Conservation (phyloP, 2,888 invertebrate species). For the Ormyrus nitidulus region DNA sequence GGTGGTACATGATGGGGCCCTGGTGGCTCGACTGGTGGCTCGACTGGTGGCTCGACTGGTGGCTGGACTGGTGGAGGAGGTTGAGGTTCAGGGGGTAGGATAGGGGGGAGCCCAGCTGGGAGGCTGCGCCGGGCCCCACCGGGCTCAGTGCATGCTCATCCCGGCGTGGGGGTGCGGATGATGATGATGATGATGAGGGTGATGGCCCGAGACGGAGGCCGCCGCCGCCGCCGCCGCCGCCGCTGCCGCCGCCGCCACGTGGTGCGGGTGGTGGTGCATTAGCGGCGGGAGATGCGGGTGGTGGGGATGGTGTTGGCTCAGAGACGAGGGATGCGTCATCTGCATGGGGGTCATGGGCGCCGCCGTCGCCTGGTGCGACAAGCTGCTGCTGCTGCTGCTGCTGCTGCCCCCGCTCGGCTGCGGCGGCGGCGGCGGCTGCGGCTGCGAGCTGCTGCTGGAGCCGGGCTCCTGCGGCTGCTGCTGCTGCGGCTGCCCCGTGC, state of each 20-base stretch:
- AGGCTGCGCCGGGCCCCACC: conserved; percentile 81
- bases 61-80: conserved; percentile 68
- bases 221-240: conserved; percentile 69
- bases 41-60: conserved; percentile 42
- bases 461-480: conserved; percentile 59
- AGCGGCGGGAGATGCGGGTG: conserved; percentile 81
- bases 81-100: conserved; percentile 74
- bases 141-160: conserved; percentile 85
- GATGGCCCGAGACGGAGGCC: conserved; percentile 72
- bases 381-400: conserved; percentile 66
- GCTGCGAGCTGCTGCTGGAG: conserved; percentile 68
- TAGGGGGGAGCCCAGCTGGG: conserved; percentile 74
- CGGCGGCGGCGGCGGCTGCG: conserved; percentile 62
- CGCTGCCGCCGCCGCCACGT: conserved; percentile 73
- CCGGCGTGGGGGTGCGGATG: conserved; percentile 73
- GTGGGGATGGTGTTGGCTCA: conserved; percentile 79
- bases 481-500: conserved; percentile 67
- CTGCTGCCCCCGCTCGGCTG: conserved; percentile 68
- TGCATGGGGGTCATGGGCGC: conserved; percentile 77
- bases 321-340: conserved; percentile 76
- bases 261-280: conserved; percentile 76
- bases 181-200: conserved; percentile 68
- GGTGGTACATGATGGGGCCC: conserved; percentile 58
- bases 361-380: conserved; percentile 76
- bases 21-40: conserved; percentile 34